Conservation (phyloP, 2,888 invertebrate genomes). For the Alsophila aescularia region DNA sequence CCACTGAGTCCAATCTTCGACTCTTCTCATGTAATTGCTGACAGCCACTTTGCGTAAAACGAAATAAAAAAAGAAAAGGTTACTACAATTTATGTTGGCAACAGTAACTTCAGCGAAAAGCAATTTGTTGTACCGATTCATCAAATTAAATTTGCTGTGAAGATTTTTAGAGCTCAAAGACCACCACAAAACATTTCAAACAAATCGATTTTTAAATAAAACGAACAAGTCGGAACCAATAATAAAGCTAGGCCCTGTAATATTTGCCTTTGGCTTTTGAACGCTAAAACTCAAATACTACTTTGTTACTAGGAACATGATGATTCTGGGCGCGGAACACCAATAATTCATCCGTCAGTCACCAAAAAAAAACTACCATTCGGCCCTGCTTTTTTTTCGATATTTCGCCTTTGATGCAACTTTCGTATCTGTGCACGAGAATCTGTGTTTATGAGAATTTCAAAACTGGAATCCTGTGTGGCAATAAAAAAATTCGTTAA, state of each 20-base stretch:
- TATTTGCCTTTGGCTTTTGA: constrained; percentile 24
- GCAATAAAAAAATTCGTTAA: background rate
- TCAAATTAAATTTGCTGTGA: too few species aligned
- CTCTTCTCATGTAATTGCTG: too few species aligned
- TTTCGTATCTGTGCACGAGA: constrained; percentile 9
- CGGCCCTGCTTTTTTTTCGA: constrained; percentile 24
- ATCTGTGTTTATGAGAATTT: constrained; percentile 16
- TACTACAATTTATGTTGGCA: too few species aligned
- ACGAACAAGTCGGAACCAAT: constrained; percentile 3
- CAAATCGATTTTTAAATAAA: constrained; percentile 7
- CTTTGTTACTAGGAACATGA: constrained; percentile 38
- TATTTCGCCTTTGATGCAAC: constrained; percentile 25
- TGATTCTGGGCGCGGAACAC: constrained; percentile 39
- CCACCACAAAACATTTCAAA: constrained; percentile 9
- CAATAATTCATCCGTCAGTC: constrained; percentile 45
- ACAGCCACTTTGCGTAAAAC: too few species aligned
- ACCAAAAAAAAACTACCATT: constrained; percentile 26
- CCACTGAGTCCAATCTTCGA: too few species aligned
- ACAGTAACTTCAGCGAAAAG: too few species aligned
- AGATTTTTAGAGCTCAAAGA: background rate
- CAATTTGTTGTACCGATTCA: too few species aligned
- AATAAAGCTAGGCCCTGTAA: constrained; percentile 6
- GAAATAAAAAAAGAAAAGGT: too few species aligned
- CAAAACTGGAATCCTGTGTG: background rate
- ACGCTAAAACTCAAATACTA: constrained; percentile 39